Evolutionary conservation across 2,797 vertebrate species (phyloP), one percentile per base, ranked within the genome.

Genomic region (Spondyliosoma cantharus): DNA sequence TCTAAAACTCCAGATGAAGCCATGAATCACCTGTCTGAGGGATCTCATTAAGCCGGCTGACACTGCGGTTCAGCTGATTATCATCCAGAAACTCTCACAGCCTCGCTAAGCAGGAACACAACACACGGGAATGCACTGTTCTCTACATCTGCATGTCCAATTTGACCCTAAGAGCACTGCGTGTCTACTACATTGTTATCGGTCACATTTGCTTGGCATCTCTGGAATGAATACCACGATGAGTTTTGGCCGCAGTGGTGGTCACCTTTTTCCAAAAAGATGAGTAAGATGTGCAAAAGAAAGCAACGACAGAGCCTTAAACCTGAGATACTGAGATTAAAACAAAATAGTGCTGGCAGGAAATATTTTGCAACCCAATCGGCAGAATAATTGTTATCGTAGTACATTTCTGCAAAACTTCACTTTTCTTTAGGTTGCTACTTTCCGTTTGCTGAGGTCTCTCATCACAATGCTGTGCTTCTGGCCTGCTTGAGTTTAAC

Each of bases 1-100:
- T 65, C 37, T 60, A 37, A 53, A 59, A 61, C 27, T 60, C 9
- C 17, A 64, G 22, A 74, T 80, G 25, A 73, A 69, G 58, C 25
- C 50, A 77, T 52, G 27, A 76, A 52, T 63, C 16, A 57, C 32
- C 27, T 25, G 37, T 54, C 54, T 5, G 27, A 48, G 5, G 11
- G 1, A 53, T 49, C 27, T 60, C 32, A 74, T 80, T 48, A 72
- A 2, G 1, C 54, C 1, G 1, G 64, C n/a, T 53, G 66, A 72
- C 59, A 50, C 65, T 22, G 43, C 16, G 3, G 12, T 20, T 61
- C 22, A 62, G 45, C 32, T 52, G 52, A 62, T 74, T 62, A 43
- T 52, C 52, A 32, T 50, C 17, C 53, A 75, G 58, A 75, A 24
- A 63, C 17, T 27, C 43, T 70, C 32, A 74, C 58, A 56, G 54